A percentile compares a stretch with the other conserved stretches of the same genome.
Conservation (phyloP, 2,797 vertebrate genomes). For the Rhynchotus rufescens region DNA sequence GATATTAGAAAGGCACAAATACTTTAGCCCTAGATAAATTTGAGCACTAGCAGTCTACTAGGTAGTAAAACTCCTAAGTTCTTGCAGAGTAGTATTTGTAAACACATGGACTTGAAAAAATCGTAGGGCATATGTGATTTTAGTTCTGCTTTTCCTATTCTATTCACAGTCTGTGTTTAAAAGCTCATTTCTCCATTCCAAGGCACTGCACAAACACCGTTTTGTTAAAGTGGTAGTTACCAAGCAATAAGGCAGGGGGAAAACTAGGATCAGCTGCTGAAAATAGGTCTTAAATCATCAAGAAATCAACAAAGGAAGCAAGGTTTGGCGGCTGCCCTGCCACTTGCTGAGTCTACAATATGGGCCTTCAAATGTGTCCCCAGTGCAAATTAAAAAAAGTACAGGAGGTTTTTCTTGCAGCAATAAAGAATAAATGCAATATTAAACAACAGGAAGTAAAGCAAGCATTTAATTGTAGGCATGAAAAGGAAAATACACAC, state of each 20-base stretch:
- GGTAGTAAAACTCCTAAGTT: background rate
- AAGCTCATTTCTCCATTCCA: constrained; percentile 1
- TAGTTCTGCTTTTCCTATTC: background rate
- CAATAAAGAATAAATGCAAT: constrained; percentile 62
- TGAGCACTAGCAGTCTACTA: background rate
- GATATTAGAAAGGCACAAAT: background rate
- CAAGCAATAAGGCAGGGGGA: background rate
- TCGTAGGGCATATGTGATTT: background rate
- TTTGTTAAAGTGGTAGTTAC: constrained; percentile 45
- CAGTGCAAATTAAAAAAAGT: constrained; percentile 38
- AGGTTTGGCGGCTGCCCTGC: constrained; percentile 49
- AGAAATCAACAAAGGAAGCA: constrained; percentile 67
- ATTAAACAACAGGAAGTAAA: constrained; percentile 72
- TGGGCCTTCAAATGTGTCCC: constrained; percentile 20
- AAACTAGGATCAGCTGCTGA: constrained; percentile 23
- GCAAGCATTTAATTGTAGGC: constrained; percentile 60
- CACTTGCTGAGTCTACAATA: constrained; percentile 65
- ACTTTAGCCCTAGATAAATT: background rate
- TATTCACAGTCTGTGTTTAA: background rate
- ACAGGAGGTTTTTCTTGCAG: constrained; percentile 54
- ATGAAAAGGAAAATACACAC: constrained; percentile 45
- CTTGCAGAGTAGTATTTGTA: background rate
- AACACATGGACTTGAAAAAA: background rate
- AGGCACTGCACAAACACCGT: constrained; percentile 28
- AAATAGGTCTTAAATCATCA: constrained; percentile 63